Base-by-base conservation (phyloP, 2,113 vertebrate species). In the Gymnarchus niloticus region DNA sequence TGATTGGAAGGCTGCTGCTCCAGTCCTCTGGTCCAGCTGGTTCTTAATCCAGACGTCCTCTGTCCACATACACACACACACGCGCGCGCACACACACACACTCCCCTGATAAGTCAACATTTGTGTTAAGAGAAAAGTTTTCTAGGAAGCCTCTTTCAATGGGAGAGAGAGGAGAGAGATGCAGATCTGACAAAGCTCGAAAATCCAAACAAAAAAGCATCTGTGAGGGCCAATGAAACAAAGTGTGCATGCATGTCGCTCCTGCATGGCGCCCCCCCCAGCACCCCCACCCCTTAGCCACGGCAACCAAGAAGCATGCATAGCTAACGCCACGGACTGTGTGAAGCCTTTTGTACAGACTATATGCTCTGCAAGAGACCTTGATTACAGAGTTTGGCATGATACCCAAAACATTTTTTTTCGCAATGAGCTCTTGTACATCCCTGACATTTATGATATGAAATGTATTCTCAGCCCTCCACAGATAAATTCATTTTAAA, bases 241-340 rank as follows among this genome's bases (percentile, higher is more conserved):
- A 94, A 94, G 92, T 92, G 94, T 94, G 95, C 94, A 94, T 95
- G 95, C 93, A 92, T 95, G 94, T 94, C 92, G 92, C 93, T 94
- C 95, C 94, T 93, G 93, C 92, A 90, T 93, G 93, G 92, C 94
- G 90, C 94, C 93, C 93, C 92, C 91, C 92, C 83, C 83, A 57
- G 19, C 44, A 90, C 90, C 94, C 92, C 93, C 92, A 90, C 92
- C 91, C 91, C 93, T 94, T 94, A 97, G 95, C 96, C 97, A 91
- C 17, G 95, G 97, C 96, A 97, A 97, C 97, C 94, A 90, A 92
- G 95, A 97, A 96, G 96, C 96, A 98, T 97, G 97, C 97, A 97
- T 97, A 96, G 95, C 96, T 97, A 98, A 98, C 95, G 86, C 91
- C 93, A 88, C 93, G 92, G 96, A 94, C 95, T 97, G 95, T 96